Evolutionary conservation across 2,797 vertebrate genomes (phyloP).

Genomic region (Sternotherus odoratus): DNA sequence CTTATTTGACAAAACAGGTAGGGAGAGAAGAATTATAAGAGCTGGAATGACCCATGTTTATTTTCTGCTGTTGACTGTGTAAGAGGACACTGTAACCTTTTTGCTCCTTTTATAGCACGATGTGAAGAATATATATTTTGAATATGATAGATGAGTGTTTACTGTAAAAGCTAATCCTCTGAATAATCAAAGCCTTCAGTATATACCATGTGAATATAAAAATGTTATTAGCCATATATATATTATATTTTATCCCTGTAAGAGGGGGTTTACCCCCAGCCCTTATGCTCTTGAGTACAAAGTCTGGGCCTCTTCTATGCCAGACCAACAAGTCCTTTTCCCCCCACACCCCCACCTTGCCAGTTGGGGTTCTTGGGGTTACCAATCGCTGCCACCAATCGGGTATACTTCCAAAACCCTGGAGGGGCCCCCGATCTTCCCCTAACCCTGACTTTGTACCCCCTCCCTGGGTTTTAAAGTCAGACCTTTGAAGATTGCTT

Average conservation of each 20-base stretch:
- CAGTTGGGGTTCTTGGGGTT: too few species aligned
- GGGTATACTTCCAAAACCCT: too few species aligned
- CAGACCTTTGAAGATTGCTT: too few species aligned
- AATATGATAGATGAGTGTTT: not conserved
- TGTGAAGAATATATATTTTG: not conserved
- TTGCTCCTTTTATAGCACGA: not conserved
- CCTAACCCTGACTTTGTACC: too few species aligned
- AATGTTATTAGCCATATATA: constrained; percentile 17
- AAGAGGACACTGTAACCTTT: not conserved
- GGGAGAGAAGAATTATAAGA: not conserved
- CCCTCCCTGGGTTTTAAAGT: too few species aligned
- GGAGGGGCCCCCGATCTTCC: too few species aligned
- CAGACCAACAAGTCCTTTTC: too few species aligned
- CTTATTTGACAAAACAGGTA: not conserved
- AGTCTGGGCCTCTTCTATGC: too few species aligned
- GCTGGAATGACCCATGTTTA: not conserved
- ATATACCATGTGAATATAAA: not conserved
- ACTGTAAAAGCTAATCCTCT: not conserved
- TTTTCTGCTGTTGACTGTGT: not conserved
- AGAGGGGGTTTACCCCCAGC: too few species aligned
- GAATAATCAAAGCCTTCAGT: not conserved
- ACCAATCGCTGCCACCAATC: too few species aligned
- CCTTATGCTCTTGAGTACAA: too few species aligned
- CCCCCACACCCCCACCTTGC: too few species aligned
- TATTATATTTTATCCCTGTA: constrained; percentile 25